Percentiles rank a stretch among this genome's conserved stretches.
These are phyloP conservation scores for Astreopora myriophthalma DNA, from an alignment of 64 coral and sea anemone genomes.

Conservation along the genomic window DNA sequence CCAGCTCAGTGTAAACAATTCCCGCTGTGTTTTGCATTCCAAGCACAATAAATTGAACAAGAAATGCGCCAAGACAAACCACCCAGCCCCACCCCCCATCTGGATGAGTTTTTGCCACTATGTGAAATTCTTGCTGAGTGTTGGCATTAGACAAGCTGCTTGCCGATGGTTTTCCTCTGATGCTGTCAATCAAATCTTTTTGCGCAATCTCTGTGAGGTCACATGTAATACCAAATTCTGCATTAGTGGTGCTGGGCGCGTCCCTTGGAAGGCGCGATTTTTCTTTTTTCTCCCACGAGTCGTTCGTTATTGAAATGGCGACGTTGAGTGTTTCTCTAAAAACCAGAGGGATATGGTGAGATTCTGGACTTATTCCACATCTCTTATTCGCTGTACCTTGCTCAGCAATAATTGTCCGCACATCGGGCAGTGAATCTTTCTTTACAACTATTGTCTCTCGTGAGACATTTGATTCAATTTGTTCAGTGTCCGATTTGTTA, in stretches of 20 bases:
- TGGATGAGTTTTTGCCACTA: conserved; percentile 33
- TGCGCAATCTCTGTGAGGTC: not conserved
- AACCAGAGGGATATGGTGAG: not conserved
- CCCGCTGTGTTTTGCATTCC: conserved; percentile 95
- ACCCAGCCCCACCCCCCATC: conserved; percentile 96
- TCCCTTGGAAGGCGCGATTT: not conserved
- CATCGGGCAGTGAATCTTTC: not conserved
- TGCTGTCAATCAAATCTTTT: not conserved
- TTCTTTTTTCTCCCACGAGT: not conserved
- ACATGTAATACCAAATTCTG: not conserved
- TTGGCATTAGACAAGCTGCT: not conserved
- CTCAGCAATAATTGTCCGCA: not conserved
- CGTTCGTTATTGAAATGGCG: not conserved
- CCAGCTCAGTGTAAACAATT: conserved; percentile 79
- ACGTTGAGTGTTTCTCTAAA: not conserved
- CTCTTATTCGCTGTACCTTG: not conserved
- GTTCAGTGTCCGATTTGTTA: not conserved
- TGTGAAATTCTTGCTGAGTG: not conserved
- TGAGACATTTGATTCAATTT: not conserved
- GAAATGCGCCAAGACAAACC: conserved; percentile 88
- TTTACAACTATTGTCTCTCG: not conserved
- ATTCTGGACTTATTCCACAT: not conserved
- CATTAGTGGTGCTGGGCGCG: not conserved
- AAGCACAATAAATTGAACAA: conserved; percentile 92
- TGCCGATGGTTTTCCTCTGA: not conserved